Base-by-base conservation (phyloP, 2,797 vertebrate species). In the Sphaeramia orbicularis region DNA sequence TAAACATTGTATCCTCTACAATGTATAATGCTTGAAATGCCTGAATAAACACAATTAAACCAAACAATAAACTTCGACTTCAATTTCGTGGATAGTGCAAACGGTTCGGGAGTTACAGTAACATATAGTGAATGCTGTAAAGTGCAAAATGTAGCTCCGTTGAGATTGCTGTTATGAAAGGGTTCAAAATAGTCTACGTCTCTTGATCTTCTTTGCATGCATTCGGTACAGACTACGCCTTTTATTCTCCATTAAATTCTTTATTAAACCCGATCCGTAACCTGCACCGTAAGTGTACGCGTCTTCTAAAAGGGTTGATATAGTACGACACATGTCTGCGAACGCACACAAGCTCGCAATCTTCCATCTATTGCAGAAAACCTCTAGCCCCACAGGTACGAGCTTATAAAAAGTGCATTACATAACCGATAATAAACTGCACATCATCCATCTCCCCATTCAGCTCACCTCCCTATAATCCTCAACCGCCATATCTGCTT, bases 351-450 rank as follows among this genome's bases (percentile, higher is more conserved):
- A 53, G 42, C 71, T 48, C 10, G 5, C 48, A 72, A 48, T 67
- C 42, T 71, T 3, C 4, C 49, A 74, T 76, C 38, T 58, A 35
- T 41, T 65, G 53, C 44, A 48, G 52, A 73, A 62, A 16, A 52
- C 24, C 52, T 56, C 51, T 63, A 36, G 65, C 65, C 78, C 55
- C 50, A 59, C 59, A 71, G 74, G 81, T 82, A 76, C 7, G 36
- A 49, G 15, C 67, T 76, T 65, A 81, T 71, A 84, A 81, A 84
- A 81, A 81, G 60, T 71, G 64, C 70, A 67, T 82, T 86, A 78
- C 65, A 78, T 82, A 79, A 86, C 80, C 65, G 60, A 84, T 81
- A 73, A 83, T 78, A 83, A 83, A 87, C 72, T 60, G 66, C 64
- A 74, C 47, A 72, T 76, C 71, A 76, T 80, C 83, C 73, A 65